Evolutionary conservation across 2,797 vertebrate genomes (phyloP).

Genomic region (Allobates femoralis): DNA sequence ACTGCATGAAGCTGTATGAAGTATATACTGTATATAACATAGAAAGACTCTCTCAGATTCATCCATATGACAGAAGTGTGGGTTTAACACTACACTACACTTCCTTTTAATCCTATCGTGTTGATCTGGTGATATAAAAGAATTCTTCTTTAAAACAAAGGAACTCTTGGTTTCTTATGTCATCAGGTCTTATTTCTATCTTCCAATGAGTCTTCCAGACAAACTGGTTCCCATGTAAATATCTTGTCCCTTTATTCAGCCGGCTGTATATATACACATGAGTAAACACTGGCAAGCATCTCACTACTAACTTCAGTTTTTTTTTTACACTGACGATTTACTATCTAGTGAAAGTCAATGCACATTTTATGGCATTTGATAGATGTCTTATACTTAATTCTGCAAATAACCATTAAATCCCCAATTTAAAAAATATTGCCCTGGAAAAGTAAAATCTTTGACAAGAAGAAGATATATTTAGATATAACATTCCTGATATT

Average conservation of each 20-base stretch:
- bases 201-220: not conserved
- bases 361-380: not conserved
- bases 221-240: not conserved
- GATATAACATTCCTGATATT: constrained; percentile 39
- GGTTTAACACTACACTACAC: not conserved
- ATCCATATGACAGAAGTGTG: not conserved
- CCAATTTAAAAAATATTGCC: constrained; percentile 19
- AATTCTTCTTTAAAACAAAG: not conserved
- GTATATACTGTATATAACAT: too few relatives aligned
- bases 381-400: constrained; percentile 1
- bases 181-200: not conserved
- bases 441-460: not conserved
- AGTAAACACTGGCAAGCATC: not conserved
- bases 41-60: not conserved
- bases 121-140: not conserved
- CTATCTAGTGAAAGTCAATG: not conserved
- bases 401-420: constrained; percentile 23
- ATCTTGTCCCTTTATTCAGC: not conserved
- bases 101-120: not conserved
- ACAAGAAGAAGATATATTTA: constrained; percentile 38
- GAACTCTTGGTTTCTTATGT: not conserved
- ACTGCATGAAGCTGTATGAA: too few relatives aligned
- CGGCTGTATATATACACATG: not conserved
- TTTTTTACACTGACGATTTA: not conserved
- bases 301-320: not conserved